These are phyloP conservation scores for Cyprinodon diabolis DNA, from an alignment of 2,797 vertebrate species.

Conservation along the genomic window DNA sequence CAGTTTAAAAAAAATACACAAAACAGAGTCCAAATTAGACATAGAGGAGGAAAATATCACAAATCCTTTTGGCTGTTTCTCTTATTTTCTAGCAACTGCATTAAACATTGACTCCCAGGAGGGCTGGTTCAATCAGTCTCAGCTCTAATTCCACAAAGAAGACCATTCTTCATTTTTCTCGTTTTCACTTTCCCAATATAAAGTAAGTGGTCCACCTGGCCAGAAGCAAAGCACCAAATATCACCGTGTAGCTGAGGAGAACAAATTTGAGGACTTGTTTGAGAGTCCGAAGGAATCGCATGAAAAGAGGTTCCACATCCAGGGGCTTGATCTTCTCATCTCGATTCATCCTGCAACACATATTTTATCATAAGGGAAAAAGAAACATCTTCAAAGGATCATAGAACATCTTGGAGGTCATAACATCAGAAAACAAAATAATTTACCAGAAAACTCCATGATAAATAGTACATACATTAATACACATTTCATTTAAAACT, in stretches of 20 bases:
- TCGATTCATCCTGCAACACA: conserved; percentile 65
- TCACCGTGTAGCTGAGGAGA: conserved; percentile 94
- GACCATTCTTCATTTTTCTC: conserved; percentile 13
- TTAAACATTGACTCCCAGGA: conserved; percentile 23
- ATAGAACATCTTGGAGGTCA: background rate
- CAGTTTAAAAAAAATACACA: conserved; percentile 19
- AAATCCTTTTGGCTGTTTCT: conserved; percentile 9
- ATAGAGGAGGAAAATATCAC: conserved; percentile 2
- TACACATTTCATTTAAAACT: background rate
- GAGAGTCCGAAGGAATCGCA: conserved; percentile 91
- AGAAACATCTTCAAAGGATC: background rate
- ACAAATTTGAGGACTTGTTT: conserved; percentile 93
- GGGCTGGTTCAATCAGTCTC: conserved; percentile 17
- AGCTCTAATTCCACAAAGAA: conserved; percentile 27
- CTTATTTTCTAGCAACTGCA: conserved; percentile 37
- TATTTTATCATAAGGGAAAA: background rate
- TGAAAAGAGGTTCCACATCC: conserved; percentile 82
- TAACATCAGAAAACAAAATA: background rate
- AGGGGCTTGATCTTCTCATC: conserved; percentile 55
- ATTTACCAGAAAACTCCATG: background rate
- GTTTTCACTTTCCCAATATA: conserved; percentile 85
- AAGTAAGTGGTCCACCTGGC: conserved; percentile 97
- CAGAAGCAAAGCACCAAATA: conserved; percentile 90
- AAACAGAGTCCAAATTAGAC: conserved; percentile 9
- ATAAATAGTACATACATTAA: background rate